phyloP scores from a whole-genome alignment of 2,113 vertebrate species.

The Tyto alba region DNA sequence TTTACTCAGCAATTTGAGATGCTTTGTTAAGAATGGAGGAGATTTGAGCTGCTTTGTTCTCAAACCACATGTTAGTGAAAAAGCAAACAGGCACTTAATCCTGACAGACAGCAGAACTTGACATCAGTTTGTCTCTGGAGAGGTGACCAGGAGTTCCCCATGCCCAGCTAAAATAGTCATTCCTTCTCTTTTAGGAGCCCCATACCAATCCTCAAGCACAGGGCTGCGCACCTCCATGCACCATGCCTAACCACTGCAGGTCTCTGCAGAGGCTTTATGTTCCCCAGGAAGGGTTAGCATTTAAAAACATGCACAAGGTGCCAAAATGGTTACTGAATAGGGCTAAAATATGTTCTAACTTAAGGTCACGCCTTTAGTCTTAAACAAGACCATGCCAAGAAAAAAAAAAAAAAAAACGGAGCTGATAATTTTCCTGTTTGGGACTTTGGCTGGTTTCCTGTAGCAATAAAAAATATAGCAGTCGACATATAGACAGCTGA shows the following conservation, averaged over 20 bases:
- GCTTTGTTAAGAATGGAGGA: conserved; percentile 78
- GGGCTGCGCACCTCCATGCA: conserved; percentile 9
- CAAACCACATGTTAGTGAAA: conserved; percentile 79
- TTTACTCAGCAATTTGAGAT: conserved; percentile 84
- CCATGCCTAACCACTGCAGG: neutral
- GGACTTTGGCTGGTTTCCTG: conserved; percentile 67
- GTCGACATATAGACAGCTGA: conserved; percentile 60
- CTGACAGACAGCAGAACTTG: conserved; percentile 86
- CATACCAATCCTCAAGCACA: conserved; percentile 58
- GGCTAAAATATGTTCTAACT: conserved; percentile 35
- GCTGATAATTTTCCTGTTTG: conserved; percentile 59
- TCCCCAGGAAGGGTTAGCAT: neutral
- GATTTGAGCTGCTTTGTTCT: conserved; percentile 85
- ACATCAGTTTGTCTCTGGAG: conserved; percentile 86
- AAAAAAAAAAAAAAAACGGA: neutral
- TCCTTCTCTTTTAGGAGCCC: conserved; percentile 21
- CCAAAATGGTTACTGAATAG: conserved; percentile 42
- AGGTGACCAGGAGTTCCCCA: conserved; percentile 69
- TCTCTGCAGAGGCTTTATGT: conserved; percentile 1
- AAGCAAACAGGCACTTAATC: conserved; percentile 90
- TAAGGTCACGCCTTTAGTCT: conserved; percentile 32
- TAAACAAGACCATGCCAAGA: conserved; percentile 14
- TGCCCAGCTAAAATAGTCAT: conserved; percentile 46
- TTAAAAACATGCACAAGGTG: neutral
- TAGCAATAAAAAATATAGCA: conserved; percentile 60